Base-by-base conservation (phyloP, 2,888 invertebrate genomes). In the Andrena bucephala region DNA sequence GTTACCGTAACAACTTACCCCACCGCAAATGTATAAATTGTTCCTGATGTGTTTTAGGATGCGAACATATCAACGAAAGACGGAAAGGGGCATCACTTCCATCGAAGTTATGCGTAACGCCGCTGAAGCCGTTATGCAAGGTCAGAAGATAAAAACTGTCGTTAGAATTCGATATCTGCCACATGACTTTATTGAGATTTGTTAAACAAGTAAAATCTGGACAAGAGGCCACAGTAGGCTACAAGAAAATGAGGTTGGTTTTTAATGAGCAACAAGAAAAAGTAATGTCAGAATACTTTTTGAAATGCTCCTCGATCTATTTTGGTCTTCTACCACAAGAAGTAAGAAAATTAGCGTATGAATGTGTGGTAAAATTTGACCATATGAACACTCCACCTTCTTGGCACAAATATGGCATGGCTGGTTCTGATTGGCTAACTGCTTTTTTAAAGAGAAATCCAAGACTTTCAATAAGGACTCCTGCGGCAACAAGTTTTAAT, bases 401-500 rank as follows among this genome's bases (percentile, higher is more conserved):
- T 50, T 50, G 50, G n/a, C 50, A 50, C 4, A 50, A 50, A 50
- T 5, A n/a, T 50, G n/a, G n/a, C 1, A 50, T 6, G n/a, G n/a
- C n/a, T 50, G 50, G 5, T 50, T 10, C 50, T 50, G 50, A 50
- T 50, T 16, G 50, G 50, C n/a, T 50, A 50, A 50, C 0, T 50
- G 4, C n/a, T 50, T n/a, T 50, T 50, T 50, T 50, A 50, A 50
- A 50, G n/a, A 50, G 16, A n/a, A 50, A 50, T n/a, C 50, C 13
- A 50, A 50, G 50, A n/a, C 50, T 50, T n/a, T 50, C 50, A n/a
- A 50, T 50, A 50, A 50, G 50, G 50, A 50, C 50, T 50, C 50
- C 50, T n/a, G 50, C 16, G 33, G 33, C 33, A 50, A 50, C 50
- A 50, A 50, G n/a, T 50, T 50, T n/a, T n/a, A 50, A n/a, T n/a